phyloP scores from a whole-genome alignment of 2,888 invertebrate genomes.

The Oligia strigilis region DNA sequence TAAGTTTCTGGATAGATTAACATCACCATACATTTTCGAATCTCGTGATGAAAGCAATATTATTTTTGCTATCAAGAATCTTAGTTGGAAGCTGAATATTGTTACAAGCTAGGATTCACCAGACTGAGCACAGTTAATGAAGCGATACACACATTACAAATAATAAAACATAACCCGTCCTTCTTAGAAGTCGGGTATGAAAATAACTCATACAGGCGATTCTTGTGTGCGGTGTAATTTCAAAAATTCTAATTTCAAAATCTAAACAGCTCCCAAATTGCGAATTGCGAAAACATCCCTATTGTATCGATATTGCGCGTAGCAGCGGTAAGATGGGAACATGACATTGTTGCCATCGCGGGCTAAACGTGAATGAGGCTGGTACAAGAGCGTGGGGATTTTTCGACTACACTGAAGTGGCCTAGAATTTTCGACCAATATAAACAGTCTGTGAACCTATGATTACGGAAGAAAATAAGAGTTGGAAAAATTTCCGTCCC shows the following conservation, averaged over 20 bases:
- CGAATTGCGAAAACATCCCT: too few species aligned
- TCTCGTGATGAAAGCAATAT: background rate
- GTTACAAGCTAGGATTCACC: constrained; percentile 34
- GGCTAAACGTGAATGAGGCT: background rate
- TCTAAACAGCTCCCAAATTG: too few species aligned
- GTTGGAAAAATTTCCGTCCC: background rate
- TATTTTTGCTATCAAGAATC: constrained; percentile 11
- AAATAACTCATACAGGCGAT: constrained; percentile 50
- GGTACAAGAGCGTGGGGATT: background rate
- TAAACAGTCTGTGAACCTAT: constrained; percentile 7
- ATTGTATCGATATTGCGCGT: background rate
- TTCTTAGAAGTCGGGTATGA: background rate
- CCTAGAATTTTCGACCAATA: background rate
- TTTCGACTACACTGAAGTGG: background rate
- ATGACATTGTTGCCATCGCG: background rate
- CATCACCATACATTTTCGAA: constrained; percentile 10
- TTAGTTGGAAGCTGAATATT: constrained; percentile 15
- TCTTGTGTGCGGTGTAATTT: constrained; percentile 6
- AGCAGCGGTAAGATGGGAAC: background rate
- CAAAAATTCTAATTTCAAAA: background rate
- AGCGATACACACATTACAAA: constrained; percentile 42
- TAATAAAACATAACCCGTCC: constrained; percentile 6
- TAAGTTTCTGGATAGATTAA: constrained; percentile 29
- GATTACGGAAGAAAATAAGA: background rate
- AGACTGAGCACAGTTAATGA: constrained; percentile 13